phyloP scores from a whole-genome alignment of 2,113 vertebrate species.

The Corvus cornix region DNA sequence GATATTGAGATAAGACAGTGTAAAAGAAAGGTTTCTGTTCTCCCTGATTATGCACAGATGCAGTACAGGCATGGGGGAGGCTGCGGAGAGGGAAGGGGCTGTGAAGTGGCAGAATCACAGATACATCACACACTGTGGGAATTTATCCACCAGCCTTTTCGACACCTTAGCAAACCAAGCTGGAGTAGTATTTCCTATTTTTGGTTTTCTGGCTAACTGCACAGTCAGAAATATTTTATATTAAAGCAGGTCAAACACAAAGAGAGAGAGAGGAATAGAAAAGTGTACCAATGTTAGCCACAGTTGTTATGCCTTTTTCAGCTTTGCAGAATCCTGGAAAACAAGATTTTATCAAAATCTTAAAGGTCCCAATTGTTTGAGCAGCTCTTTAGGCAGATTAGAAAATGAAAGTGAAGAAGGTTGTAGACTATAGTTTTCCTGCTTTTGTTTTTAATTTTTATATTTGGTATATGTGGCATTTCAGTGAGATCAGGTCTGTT shows the following conservation, averaged over 20 bases:
- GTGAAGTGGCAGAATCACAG: conserved; percentile 8
- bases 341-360: conserved; percentile 25
- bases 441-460: background rate
- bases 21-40: conserved; percentile 7
- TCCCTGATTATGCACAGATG: conserved; percentile 13
- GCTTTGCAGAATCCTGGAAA: background rate
- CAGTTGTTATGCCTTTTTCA: background rate
- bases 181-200: conserved; percentile 9
- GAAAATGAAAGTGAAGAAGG: background rate
- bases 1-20: background rate
- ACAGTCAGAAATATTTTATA: background rate
- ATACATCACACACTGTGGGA: background rate
- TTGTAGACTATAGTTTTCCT: background rate
- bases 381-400: background rate
- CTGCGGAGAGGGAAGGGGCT: background rate
- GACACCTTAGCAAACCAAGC: background rate
- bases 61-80: background rate
- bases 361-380: background rate
- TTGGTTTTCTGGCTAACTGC: background rate
- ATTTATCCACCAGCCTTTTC: background rate
- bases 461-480: background rate
- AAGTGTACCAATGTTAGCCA: background rate
- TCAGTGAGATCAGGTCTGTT: background rate
- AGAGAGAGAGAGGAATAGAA: background rate
- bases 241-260: background rate